Evolutionary conservation across 2,797 vertebrate species (phyloP).

Genomic region (Coilia nasus): DNA sequence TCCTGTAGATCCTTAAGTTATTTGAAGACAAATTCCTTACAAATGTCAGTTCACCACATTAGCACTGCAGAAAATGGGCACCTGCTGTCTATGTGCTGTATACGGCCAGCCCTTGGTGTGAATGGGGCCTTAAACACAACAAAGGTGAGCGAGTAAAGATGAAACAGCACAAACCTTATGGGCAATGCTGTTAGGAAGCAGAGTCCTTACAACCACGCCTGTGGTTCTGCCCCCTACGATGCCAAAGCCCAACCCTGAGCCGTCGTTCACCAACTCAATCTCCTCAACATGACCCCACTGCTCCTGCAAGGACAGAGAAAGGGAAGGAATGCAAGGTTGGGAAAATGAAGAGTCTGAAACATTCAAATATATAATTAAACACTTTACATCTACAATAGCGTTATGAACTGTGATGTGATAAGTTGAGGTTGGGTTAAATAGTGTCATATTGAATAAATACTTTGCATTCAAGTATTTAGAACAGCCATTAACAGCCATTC

Average conservation of each 20-base stretch:
- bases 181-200: constrained; percentile 87
- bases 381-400: background rate
- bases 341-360: background rate
- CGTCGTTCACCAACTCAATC: constrained; percentile 90
- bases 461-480: no score
- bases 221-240: constrained; percentile 90
- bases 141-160: background rate
- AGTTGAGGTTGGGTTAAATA: no score
- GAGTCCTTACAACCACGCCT: constrained; percentile 91
- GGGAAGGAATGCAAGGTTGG: background rate
- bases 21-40: no score
- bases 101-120: no score
- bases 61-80: no score
- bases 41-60: no score
- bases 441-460: no score
- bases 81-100: no score
- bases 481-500: no score
- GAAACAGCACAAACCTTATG: constrained; percentile 65
- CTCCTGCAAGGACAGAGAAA: constrained; percentile 68
- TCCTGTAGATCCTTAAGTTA: no score
- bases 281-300: constrained; percentile 89
- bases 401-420: no score
- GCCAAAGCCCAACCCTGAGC: constrained; percentile 94
- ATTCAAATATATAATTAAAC: background rate
- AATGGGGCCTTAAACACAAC: no score